Evolutionary conservation across 2,888 invertebrate species (phyloP), one percentile per base, ranked within the genome.

Genomic region (Nysson spinosus): DNA sequence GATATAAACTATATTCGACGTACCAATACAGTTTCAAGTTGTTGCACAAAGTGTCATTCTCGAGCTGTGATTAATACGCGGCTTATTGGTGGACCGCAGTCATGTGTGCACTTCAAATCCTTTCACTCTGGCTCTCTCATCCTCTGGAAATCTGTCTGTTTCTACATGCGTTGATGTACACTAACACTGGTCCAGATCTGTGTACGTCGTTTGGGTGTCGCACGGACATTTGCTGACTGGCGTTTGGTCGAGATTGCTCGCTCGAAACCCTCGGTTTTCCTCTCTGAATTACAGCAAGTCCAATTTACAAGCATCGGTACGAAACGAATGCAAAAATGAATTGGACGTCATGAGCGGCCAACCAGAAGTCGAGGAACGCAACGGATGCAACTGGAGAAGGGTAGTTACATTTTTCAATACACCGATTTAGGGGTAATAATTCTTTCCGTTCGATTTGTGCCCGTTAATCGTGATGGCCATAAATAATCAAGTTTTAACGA

Each of bases 251-350:
- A 78, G 70, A 81, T 72, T 69, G 74, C 56, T 47, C 63, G 63
- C 69, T 67, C 72, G 54, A 30, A 34, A 52, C 57, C 56, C 46
- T 42, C 64, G 55, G 58, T 44, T 55, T 64, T 49, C 55, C 71
- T 47, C 58, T 51, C 75, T 75, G 79, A 84, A 84, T 84, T 81
- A 80, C 77, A 70, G 70, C 81, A 76, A 79, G 81, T 77, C 75
- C 80, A 81, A 84, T 84, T 84, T 72, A 69, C 72, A 73, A 56
- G 73, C 73, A 66, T 65, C 77, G 78, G 72, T 75, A 74, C 69
- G 75, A 81, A 83, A 81, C 80, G 77, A 81, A 82, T 70, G 75
- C 69, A 73, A 79, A 82, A 85, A 83, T 84, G 82, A 83, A 84
- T 84, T 84, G 83, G 57, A 69, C 77, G 77, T 77, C 79, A 77